Evolutionary conservation across 2,797 vertebrate genomes (phyloP).

Genomic region (Ataeniobius toweri): DNA sequence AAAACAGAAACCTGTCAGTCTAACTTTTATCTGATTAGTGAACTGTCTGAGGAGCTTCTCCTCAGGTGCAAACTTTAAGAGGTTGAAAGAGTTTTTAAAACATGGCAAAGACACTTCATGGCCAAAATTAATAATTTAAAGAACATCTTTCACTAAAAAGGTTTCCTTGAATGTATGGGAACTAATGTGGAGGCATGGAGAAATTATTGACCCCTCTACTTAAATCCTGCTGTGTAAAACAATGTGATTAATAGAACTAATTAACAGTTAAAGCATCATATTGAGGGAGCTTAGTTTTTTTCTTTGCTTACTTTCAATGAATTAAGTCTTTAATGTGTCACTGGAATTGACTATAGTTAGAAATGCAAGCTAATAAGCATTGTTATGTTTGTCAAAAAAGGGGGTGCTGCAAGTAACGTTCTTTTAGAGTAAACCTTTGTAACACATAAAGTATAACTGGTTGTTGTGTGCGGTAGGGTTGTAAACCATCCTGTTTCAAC

Average conservation of each 20-base stretch:
- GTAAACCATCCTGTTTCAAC: background rate
- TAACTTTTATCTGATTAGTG: constrained; percentile 65
- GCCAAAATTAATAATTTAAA: background rate
- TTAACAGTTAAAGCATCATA: background rate
- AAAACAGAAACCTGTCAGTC: constrained; percentile 71
- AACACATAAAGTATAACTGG: background rate
- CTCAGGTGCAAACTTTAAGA: constrained; percentile 38
- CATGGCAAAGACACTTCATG: background rate
- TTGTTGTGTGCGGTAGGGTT: background rate
- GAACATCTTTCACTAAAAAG: no score
- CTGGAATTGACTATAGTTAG: background rate
- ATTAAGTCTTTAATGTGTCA: background rate
- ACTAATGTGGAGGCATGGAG: background rate
- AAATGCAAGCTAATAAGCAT: background rate
- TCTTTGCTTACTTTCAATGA: background rate
- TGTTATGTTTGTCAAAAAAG: background rate
- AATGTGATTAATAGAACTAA: background rate
- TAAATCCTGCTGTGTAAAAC: background rate
- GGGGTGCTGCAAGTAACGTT: background rate
- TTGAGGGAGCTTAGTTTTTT: background rate
- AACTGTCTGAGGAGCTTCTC: constrained; percentile 48
- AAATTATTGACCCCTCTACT: background rate
- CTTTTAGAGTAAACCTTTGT: background rate
- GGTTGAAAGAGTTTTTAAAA: background rate
- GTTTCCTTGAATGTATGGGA: background rate